phyloP scores from a whole-genome alignment of 2,797 vertebrate species.

The Phrynocephalus forsythii region DNA sequence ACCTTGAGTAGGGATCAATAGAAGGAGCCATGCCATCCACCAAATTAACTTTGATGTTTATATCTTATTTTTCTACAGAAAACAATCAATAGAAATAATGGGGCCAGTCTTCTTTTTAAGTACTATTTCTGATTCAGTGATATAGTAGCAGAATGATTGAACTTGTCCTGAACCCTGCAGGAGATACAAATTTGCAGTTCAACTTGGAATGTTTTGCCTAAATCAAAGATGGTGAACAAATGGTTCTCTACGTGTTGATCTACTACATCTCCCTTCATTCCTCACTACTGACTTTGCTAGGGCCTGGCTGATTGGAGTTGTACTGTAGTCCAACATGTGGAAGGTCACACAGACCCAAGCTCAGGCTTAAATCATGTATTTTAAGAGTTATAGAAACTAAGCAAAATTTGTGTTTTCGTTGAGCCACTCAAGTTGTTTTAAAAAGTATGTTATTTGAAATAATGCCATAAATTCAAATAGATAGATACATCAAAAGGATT shows the following conservation, averaged over 20 bases:
- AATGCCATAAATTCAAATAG: no score
- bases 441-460: no score
- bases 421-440: not conserved
- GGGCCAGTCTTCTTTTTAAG: no score
- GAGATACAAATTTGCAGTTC: not conserved
- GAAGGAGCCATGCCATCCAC: no score
- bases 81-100: not conserved
- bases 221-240: not conserved
- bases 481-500: no score
- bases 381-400: no score
- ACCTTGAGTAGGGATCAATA: not conserved
- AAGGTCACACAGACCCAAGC: no score
- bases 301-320: not conserved
- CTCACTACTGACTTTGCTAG: not conserved
- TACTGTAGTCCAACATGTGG: not conserved
- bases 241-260: not conserved
- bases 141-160: not conserved
- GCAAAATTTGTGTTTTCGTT: no score
- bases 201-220: not conserved
- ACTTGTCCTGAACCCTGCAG: accelerated
- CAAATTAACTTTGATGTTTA: not conserved
- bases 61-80: not conserved
- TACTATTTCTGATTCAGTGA: not conserved
- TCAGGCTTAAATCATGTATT: no score
- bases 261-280: not conserved